Percentiles rank a stretch among this genome's conserved stretches.
Evolutionary conservation across 2,113 vertebrate species (phyloP).

Genomic region (Notiomystis cincta): DNA sequence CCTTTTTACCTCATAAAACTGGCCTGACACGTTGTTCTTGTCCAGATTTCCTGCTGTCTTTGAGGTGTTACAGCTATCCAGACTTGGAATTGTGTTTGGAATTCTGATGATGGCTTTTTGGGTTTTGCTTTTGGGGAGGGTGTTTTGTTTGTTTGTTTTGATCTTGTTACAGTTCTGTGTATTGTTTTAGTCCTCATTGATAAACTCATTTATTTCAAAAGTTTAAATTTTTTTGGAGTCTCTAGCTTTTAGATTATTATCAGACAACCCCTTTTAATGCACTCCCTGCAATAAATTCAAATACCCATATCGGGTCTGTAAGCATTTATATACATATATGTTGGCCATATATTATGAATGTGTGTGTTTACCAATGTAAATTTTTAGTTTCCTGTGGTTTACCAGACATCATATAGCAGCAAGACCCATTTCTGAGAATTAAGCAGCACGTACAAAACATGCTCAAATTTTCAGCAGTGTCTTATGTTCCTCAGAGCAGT

Average conservation of each 20-base stretch:
- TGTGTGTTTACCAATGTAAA: background rate
- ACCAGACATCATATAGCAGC: background rate
- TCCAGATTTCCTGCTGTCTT: background rate
- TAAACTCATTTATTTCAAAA: background rate
- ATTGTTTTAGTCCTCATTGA: background rate
- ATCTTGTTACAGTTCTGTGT: background rate
- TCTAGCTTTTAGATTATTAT: background rate
- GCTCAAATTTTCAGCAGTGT: background rate
- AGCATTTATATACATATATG: background rate
- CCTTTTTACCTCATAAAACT: background rate
- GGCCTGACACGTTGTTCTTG: background rate
- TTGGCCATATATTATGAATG: background rate
- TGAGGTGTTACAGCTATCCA: background rate
- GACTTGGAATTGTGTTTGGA: background rate
- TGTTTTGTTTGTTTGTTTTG: background rate
- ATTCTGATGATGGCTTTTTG: background rate
- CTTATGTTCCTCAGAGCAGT: background rate
- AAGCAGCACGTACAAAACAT: background rate
- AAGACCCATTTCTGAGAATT: background rate
- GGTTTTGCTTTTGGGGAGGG: background rate
- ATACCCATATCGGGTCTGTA: accelerated
- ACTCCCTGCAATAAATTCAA: background rate
- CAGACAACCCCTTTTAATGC: background rate
- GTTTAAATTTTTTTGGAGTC: background rate
- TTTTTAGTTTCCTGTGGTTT: background rate